A percentile compares a stretch with the other conserved stretches of the same genome.
phyloP scores from a whole-genome alignment of 2,888 invertebrate species.

The Penaeus monodon region DNA sequence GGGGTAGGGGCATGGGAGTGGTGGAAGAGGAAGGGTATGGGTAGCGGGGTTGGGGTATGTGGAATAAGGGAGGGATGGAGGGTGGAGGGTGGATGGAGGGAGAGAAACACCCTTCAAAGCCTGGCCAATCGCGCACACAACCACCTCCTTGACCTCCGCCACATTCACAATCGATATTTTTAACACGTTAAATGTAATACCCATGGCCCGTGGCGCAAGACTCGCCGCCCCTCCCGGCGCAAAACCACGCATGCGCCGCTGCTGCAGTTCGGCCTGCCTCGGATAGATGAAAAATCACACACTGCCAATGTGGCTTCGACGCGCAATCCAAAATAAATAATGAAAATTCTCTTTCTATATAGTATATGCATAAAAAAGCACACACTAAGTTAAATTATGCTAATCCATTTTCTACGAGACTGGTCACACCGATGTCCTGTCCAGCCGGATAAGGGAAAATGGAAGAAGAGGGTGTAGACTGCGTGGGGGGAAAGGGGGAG shows the following conservation, averaged over 20 bases:
- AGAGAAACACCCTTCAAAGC: not conserved
- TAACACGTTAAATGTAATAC: not conserved
- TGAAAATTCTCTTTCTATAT: too few species aligned
- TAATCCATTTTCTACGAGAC: conserved; percentile 13
- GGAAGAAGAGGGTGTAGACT: not conserved
- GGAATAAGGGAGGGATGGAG: too few species aligned
- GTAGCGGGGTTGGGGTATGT: too few species aligned
- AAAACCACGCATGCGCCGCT: too few species aligned
- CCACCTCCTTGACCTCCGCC: not conserved
- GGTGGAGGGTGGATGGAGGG: too few species aligned
- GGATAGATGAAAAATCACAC: too few species aligned
- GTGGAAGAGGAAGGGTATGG: too few species aligned
- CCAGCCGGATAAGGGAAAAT: not conserved
- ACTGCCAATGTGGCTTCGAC: too few species aligned
- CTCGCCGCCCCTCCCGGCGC: too few species aligned
- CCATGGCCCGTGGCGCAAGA: too few species aligned
- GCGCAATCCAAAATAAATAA: too few species aligned
- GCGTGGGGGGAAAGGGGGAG: not conserved
- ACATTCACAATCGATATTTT: not conserved
- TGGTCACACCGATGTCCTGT: conserved; percentile 9
- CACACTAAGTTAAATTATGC: conserved; percentile 13
- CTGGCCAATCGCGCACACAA: not conserved
- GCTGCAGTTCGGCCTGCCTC: too few species aligned
- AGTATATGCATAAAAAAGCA: not conserved
- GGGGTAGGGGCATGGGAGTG: not conserved